These are phyloP conservation scores for Oreochromis grahami DNA, from an alignment of 2,797 vertebrate genomes.

Conservation along the genomic window DNA sequence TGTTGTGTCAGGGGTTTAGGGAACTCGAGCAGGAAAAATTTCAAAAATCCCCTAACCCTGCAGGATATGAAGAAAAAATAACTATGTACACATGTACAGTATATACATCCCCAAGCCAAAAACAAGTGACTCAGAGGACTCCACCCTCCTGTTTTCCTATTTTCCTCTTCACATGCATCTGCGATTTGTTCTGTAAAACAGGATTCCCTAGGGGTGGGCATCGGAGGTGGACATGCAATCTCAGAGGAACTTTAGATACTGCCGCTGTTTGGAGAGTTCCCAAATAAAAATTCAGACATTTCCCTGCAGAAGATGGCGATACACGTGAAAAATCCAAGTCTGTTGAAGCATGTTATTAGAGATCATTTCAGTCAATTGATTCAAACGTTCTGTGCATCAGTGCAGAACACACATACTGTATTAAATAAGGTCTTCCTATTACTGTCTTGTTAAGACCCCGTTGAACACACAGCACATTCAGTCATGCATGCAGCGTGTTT, in stretches of 20 bases:
- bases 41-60: conserved; percentile 17
- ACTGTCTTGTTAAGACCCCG: neutral
- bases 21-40: conserved; percentile 5
- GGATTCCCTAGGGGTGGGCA: neutral
- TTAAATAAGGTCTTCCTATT: conserved; percentile 7
- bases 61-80: conserved; percentile 17
- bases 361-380: conserved; percentile 21
- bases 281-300: conserved; percentile 3
- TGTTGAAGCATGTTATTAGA: conserved; percentile 20
- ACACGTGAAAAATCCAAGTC: conserved; percentile 22
- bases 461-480: conserved; percentile 3
- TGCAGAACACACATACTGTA: conserved; percentile 11
- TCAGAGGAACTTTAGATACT: conserved; percentile 10
- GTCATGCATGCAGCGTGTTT: conserved; percentile 4
- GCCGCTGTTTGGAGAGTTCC: neutral
- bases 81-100: conserved; percentile 56
- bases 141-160: neutral
- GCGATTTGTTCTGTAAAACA: neutral
- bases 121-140: conserved; percentile 4
- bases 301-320: neutral
- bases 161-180: neutral
- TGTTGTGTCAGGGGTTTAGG: conserved; percentile 18
- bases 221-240: neutral
- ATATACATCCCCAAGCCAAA: conserved; percentile 26
- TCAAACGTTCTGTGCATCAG: conserved; percentile 9